phyloP scores from a whole-genome alignment of 2,797 vertebrate genomes.

The Pseudochaenichthys georgianus region DNA sequence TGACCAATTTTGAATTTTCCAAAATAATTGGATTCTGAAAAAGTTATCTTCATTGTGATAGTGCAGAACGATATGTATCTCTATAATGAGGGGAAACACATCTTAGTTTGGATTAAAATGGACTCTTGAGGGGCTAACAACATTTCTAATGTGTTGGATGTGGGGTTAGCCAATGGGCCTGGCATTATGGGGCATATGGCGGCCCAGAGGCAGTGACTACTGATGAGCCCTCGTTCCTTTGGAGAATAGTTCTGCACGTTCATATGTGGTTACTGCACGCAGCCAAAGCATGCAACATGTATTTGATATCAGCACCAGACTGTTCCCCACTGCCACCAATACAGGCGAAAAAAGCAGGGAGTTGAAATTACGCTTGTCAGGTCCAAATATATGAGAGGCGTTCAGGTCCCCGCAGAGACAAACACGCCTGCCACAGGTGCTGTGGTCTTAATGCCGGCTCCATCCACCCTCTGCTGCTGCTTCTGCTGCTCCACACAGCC shows the following conservation, averaged over 20 bases:
- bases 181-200: slow-evolving; percentile 11
- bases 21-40: slow-evolving; percentile 18
- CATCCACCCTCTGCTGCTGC: slow-evolving; percentile 37
- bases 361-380: slow-evolving; percentile 39
- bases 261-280: slow-evolving; percentile 30
- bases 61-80: slow-evolving; percentile 1
- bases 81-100: not conserved
- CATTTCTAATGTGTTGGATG: slow-evolving; percentile 21
- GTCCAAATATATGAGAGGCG: slow-evolving; percentile 36
- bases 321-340: slow-evolving; percentile 39
- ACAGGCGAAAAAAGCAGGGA: slow-evolving; percentile 33
- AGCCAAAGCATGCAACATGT: slow-evolving; percentile 49
- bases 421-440: slow-evolving; percentile 42
- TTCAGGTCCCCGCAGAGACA: slow-evolving; percentile 33
- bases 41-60: not conserved
- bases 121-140: slow-evolving; percentile 4
- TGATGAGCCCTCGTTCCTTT: slow-evolving; percentile 27
- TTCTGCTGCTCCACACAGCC: slow-evolving; percentile 51
- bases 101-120: slow-evolving; percentile 1
- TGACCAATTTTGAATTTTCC: not conserved
- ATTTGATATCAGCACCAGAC: slow-evolving; percentile 53
- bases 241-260: slow-evolving; percentile 46
- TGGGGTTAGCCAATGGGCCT: slow-evolving; percentile 11
- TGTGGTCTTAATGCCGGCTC: slow-evolving; percentile 39
- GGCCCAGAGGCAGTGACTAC: slow-evolving; percentile 26